Evolutionary conservation across 2,888 invertebrate species (phyloP).

Genomic region (Cynaeus angustus): DNA sequence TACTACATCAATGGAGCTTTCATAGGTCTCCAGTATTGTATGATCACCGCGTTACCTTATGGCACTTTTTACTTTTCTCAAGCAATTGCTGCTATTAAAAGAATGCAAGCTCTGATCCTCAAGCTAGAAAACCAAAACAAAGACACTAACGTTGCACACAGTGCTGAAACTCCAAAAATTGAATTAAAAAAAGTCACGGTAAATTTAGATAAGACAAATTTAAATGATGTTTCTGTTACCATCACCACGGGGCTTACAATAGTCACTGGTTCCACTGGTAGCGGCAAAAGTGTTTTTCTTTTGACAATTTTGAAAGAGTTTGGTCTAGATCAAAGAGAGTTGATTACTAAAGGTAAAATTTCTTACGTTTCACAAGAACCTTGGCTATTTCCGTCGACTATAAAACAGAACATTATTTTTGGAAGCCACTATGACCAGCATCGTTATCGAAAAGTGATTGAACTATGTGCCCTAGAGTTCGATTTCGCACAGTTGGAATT

Average conservation of each 20-base stretch:
- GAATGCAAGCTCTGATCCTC: background rate
- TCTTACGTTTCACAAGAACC: constrained; percentile 46
- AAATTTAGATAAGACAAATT: background rate
- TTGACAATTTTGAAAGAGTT: background rate
- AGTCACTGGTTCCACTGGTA: background rate
- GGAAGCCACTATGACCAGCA: constrained; percentile 18
- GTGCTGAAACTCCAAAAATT: background rate
- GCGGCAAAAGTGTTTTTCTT: constrained; percentile 1
- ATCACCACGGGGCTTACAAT: background rate
- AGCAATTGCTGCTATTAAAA: constrained; percentile 1
- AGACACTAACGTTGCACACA: too few relatives aligned
- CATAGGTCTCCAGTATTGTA: background rate
- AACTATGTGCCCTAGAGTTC: background rate
- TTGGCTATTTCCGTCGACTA: constrained; percentile 49
- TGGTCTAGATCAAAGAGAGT: background rate
- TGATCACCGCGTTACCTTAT: background rate
- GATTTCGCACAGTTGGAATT: background rate
- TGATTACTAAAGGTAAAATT: constrained; percentile 11
- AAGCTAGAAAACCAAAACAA: background rate
- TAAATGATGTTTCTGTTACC: background rate
- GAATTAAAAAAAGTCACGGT: background rate
- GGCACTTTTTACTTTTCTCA: background rate
- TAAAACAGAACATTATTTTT: constrained; percentile 50
- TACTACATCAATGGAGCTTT: background rate
- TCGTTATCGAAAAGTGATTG: constrained; percentile 2